phyloP scores from a whole-genome alignment of 92 coral and sea anemone genomes.

The Epizoanthus illoricatus region DNA sequence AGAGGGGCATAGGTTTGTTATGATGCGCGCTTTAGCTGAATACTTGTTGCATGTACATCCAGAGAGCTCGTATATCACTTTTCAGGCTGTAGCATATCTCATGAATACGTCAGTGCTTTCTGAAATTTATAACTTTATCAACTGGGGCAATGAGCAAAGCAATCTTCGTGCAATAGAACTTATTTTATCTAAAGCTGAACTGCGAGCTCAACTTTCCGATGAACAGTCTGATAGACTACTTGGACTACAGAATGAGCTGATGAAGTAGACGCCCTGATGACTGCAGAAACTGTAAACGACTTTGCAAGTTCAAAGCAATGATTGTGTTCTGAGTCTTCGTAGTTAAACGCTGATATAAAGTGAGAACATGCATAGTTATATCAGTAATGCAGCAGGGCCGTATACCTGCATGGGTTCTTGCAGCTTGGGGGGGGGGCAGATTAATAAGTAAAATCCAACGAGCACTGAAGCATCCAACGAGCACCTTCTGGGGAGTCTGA shows the following conservation, averaged over 20 bases:
- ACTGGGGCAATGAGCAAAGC: conserved; percentile 46
- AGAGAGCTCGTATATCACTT: conserved; percentile 63
- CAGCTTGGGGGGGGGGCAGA: too few relatives aligned
- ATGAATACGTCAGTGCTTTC: conserved; percentile 57
- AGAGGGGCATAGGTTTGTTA: conserved; percentile 53
- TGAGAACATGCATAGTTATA: too few relatives aligned
- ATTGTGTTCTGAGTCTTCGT: too few relatives aligned
- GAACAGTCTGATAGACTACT: conserved; percentile 57
- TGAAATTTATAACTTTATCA: conserved; percentile 48
- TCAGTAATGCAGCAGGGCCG: too few relatives aligned
- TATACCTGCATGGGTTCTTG: too few relatives aligned
- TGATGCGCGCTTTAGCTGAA: conserved; percentile 54
- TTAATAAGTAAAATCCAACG: too few relatives aligned
- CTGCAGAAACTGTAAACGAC: not conserved
- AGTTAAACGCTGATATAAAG: too few relatives aligned
- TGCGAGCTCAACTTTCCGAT: conserved; percentile 61
- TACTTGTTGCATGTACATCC: conserved; percentile 67
- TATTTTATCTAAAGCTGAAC: conserved; percentile 62
- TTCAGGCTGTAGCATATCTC: conserved; percentile 65
- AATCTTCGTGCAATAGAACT: conserved; percentile 59
- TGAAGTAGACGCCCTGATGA: not conserved
- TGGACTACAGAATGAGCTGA: conserved; percentile 47
- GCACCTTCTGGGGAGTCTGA: too few relatives aligned
- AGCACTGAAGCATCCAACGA: too few relatives aligned
- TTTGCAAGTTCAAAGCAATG: not conserved